Conservation (phyloP, 1,140 invertebrate genomes). For the Pinna nobilis region DNA sequence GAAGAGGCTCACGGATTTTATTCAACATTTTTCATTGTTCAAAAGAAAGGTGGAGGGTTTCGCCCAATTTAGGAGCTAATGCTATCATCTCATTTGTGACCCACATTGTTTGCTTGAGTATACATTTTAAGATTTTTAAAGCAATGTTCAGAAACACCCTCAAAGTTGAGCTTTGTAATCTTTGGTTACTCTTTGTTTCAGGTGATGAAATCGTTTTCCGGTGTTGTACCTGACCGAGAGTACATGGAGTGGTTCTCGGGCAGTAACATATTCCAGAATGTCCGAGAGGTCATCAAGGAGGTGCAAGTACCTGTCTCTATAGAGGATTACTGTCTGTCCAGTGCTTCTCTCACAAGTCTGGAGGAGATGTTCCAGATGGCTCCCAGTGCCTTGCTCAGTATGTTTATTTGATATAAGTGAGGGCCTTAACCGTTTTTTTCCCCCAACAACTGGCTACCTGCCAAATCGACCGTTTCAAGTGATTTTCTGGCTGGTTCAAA, state of each 20-base stretch:
- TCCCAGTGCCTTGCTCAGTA: constrained; percentile 60
- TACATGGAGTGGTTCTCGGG: constrained; percentile 83
- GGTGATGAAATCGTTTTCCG: constrained; percentile 48
- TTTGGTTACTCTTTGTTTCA: too few relatives aligned
- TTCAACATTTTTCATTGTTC: constrained; percentile 33
- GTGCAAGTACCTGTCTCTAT: constrained; percentile 72
- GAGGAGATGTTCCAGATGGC: constrained; percentile 69
- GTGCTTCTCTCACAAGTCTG: constrained; percentile 46
- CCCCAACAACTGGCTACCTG: too few relatives aligned
- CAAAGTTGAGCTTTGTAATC: not conserved
- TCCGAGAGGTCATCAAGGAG: constrained; percentile 82
- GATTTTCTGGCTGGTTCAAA: too few relatives aligned
- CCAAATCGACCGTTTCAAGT: too few relatives aligned
- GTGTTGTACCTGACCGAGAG: constrained; percentile 42
- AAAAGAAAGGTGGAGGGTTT: constrained; percentile 15
- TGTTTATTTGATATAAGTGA: constrained; percentile 3
- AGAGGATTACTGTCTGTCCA: constrained; percentile 23
- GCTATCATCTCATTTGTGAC: not conserved
- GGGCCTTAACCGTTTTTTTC: not conserved
- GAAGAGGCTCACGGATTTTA: constrained; percentile 17
- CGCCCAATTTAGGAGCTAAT: too few relatives aligned
- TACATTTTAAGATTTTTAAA: not conserved
- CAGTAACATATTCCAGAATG: constrained; percentile 86
- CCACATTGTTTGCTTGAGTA: not conserved
- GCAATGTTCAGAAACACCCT: not conserved